phyloP scores from a whole-genome alignment of 2,888 invertebrate species.

The Gisinianus flammeolus region DNA sequence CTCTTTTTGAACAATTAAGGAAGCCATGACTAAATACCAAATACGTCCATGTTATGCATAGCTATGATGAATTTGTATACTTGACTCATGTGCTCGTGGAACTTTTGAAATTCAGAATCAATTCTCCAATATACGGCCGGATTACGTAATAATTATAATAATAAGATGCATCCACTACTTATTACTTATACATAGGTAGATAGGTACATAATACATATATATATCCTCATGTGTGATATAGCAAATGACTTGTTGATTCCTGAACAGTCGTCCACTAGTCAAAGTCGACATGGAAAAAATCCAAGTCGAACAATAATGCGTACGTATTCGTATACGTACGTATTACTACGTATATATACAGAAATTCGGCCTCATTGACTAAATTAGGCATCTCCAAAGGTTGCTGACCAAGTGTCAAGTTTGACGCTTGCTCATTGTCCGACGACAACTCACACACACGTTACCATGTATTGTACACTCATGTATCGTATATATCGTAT shows the following conservation, averaged over 20 bases:
- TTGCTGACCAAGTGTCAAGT: conserved; percentile 56
- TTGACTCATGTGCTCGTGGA: conserved; percentile 27
- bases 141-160: conserved; percentile 12
- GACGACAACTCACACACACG: too few species aligned
- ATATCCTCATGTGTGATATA: too few species aligned
- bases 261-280: too few species aligned
- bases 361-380: conserved; percentile 54
- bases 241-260: too few species aligned
- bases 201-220: too few species aligned
- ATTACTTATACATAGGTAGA: too few species aligned
- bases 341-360: conserved; percentile 12
- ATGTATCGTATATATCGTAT: not conserved
- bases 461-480: not conserved
- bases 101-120: not conserved
- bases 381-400: conserved; percentile 48
- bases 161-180: not conserved
- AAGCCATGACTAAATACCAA: conserved; percentile 28
- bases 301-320: not conserved
- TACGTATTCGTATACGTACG: not conserved
- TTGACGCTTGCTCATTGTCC: conserved; percentile 31
- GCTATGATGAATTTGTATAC: conserved; percentile 2
- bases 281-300: not conserved
- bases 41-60: not conserved
- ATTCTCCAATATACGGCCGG: not conserved
- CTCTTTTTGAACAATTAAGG: conserved; percentile 19